A percentile compares a stretch with the other conserved stretches of the same genome.
These are phyloP conservation scores for Zosterops hypoxanthus DNA, from an alignment of 2,113 vertebrate species.

Conservation along the genomic window DNA sequence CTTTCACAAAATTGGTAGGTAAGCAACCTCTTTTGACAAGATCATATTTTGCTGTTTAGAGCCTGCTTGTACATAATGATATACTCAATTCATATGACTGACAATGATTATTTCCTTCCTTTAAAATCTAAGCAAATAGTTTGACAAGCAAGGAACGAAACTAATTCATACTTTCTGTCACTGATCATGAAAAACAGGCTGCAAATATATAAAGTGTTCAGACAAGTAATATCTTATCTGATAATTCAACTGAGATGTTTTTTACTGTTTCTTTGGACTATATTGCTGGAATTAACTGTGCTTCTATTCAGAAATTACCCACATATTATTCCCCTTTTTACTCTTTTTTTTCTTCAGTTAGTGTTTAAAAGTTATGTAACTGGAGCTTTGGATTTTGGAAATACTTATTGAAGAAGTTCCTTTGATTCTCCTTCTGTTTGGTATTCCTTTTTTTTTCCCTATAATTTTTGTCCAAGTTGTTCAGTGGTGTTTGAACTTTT, in stretches of 20 bases:
- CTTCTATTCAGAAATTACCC: not conserved
- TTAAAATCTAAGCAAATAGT: slow-evolving; percentile 21
- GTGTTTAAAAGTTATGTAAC: not conserved
- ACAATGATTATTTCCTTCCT: not conserved
- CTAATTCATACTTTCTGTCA: not conserved
- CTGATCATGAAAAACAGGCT: not conserved
- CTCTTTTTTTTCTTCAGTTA: not conserved
- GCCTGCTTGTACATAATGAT: not conserved
- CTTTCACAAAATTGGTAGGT: not conserved
- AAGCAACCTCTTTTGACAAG: not conserved
- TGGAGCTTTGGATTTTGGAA: not conserved
- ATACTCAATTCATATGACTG: not conserved
- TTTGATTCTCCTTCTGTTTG: not conserved
- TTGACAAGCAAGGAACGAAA: not conserved
- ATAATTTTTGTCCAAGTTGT: not conserved
- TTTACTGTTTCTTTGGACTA: not conserved
- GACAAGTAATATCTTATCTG: not conserved
- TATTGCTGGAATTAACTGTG: not conserved
- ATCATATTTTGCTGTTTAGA: slow-evolving; percentile 3
- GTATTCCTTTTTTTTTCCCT: not conserved
- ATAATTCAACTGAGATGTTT: not conserved
- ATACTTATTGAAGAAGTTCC: not conserved
- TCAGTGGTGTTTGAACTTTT: not conserved
- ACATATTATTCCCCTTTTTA: not conserved
- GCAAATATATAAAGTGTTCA: not conserved